phyloP scores from a whole-genome alignment of 2,113 vertebrate genomes.

The Suncus etruscus region DNA sequence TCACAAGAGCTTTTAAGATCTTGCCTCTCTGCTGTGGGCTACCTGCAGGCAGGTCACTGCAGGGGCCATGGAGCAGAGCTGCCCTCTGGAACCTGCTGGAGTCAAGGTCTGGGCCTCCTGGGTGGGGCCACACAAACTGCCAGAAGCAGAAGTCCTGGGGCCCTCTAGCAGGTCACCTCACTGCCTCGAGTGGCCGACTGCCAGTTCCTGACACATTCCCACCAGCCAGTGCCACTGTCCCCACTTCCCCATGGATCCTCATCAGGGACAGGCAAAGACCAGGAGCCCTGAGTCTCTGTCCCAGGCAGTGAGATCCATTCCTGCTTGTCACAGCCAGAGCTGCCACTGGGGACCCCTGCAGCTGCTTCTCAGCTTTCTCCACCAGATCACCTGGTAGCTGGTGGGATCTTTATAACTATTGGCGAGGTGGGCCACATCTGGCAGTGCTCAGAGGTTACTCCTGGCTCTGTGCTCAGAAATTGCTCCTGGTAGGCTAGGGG shows the following conservation, averaged over 20 bases:
- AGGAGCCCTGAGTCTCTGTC: constrained; percentile 10
- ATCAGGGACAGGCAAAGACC: not conserved
- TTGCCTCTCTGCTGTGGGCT: not conserved
- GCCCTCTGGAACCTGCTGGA: not conserved
- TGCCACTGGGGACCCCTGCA: not conserved
- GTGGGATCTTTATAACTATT: too few relatives aligned
- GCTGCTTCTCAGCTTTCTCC: too few relatives aligned
- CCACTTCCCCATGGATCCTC: not conserved
- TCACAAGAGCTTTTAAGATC: too few relatives aligned
- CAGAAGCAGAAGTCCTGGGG: not conserved
- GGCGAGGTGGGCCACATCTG: too few relatives aligned
- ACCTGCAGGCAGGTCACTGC: not conserved
- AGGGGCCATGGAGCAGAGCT: too few relatives aligned
- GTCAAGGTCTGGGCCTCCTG: not conserved
- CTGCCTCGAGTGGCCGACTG: not conserved
- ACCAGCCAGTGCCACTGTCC: not conserved
- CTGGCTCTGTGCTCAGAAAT: too few relatives aligned
- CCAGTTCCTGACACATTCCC: not conserved
- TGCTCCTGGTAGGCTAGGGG: too few relatives aligned
- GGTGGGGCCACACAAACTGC: not conserved
- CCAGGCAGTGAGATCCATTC: not conserved
- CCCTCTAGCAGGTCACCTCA: not conserved
- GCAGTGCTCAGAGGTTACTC: too few relatives aligned
- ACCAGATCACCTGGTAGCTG: too few relatives aligned
- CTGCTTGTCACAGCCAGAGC: not conserved